Conservation (phyloP, 2,888 invertebrate genomes). For the Phania funesta region DNA sequence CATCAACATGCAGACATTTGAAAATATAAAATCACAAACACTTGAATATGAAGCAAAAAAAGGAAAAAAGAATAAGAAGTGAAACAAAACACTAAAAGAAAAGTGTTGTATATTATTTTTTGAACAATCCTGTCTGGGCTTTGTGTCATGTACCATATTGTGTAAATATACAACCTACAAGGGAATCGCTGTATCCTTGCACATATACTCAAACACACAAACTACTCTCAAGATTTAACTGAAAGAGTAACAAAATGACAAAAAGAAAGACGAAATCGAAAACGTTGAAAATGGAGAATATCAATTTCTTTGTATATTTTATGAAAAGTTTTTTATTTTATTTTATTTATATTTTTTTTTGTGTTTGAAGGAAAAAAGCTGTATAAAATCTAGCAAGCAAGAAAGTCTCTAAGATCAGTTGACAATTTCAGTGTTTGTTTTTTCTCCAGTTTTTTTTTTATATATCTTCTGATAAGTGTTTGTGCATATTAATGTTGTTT, state of each 20-base stretch:
- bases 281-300: constrained; percentile 35
- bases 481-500: constrained; percentile 44
- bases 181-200: constrained; percentile 49
- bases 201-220: background rate
- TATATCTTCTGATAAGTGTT: constrained; percentile 5
- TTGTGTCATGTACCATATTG: constrained; percentile 48
- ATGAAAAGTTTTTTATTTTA: constrained; percentile 28
- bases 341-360: background rate
- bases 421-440: constrained; percentile 46
- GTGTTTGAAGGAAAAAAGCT: background rate
- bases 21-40: constrained; percentile 34
- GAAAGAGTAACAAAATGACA: background rate
- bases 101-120: constrained; percentile 51
- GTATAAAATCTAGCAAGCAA: background rate
- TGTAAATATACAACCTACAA: constrained; percentile 60
- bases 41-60: constrained; percentile 3
- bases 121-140: constrained; percentile 50
- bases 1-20: constrained; percentile 14
- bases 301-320: constrained; percentile 52
- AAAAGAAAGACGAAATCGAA: constrained; percentile 11
- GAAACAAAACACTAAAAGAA: constrained; percentile 17
- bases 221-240: constrained; percentile 34
- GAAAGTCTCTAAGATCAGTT: constrained; percentile 31
- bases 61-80: background rate
- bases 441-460: background rate